phyloP scores from a whole-genome alignment of 2,113 vertebrate species.

The Dicrurus megarhynchus region DNA sequence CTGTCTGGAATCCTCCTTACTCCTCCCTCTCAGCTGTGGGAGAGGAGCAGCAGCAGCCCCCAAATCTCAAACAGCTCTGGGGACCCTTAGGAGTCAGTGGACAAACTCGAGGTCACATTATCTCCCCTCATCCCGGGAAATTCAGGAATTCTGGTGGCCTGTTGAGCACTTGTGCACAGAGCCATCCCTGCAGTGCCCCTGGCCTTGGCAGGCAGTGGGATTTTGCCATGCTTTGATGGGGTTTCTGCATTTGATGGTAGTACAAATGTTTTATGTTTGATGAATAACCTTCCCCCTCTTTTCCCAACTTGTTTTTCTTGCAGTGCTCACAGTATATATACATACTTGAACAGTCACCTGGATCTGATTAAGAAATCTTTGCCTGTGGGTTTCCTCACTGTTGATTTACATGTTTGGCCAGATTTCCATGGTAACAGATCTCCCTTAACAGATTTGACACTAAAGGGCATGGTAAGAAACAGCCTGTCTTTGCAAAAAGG shows the following conservation, averaged over 20 bases:
- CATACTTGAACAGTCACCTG: constrained; percentile 90
- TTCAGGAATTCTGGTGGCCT: background rate
- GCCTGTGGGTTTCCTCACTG: constrained; percentile 85
- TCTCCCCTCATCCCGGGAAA: background rate
- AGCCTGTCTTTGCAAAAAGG: constrained; percentile 63
- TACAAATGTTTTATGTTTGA: constrained; percentile 64
- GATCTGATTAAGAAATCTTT: constrained; percentile 76
- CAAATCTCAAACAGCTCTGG: background rate
- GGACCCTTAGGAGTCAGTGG: background rate
- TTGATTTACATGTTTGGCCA: constrained; percentile 94
- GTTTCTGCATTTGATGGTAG: constrained; percentile 31
- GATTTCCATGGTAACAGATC: constrained; percentile 99
- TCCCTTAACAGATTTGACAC: constrained; percentile 89
- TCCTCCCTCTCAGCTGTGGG: background rate
- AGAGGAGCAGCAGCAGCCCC: background rate
- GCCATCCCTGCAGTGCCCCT: background rate
- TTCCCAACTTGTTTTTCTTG: constrained; percentile 65
- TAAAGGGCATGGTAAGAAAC: constrained; percentile 94
- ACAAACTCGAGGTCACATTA: background rate
- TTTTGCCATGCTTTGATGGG: background rate
- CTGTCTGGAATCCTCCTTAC: background rate
- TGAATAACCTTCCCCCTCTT: constrained; percentile 54
- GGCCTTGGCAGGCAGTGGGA: background rate
- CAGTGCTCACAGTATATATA: constrained; percentile 84
- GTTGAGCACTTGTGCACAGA: background rate